These are phyloP conservation scores for Kryptopterus vitreolus DNA, from an alignment of 2,797 vertebrate genomes.

Conservation along the genomic window DNA sequence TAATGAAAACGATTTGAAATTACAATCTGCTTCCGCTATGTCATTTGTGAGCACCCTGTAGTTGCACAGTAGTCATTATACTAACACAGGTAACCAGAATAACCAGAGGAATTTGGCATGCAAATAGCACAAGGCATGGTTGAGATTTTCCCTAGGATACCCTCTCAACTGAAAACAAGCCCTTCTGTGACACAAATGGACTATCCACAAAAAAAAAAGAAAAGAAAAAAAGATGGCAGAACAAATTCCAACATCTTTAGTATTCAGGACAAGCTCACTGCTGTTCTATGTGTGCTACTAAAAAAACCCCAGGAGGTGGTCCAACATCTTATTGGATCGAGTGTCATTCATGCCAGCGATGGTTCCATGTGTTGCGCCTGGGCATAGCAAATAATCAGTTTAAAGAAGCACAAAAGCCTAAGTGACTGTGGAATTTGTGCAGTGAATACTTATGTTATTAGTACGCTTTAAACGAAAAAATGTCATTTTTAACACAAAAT, in stretches of 20 bases:
- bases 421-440: background rate
- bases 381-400: conserved; percentile 23
- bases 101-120: conserved; percentile 16
- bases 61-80: conserved; percentile 11
- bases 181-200: conserved; percentile 17
- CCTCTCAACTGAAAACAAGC: conserved; percentile 16
- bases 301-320: conserved; percentile 30
- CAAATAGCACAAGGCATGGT: conserved; percentile 8
- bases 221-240: conserved; percentile 30
- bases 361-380: conserved; percentile 8
- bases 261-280: conserved; percentile 36
- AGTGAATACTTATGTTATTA: conserved; percentile 1
- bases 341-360: conserved; percentile 30
- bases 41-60: background rate
- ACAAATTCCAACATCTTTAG: conserved; percentile 39
- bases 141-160: conserved; percentile 27
- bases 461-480: background rate
- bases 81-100: background rate
- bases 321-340: conserved; percentile 32
- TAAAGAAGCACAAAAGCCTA: conserved; percentile 23
- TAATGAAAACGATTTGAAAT: background rate
- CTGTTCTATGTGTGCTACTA: conserved; percentile 31
- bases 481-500: background rate
- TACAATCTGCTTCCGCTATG: background rate
- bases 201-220: conserved; percentile 7